Evolutionary conservation across 1,140 invertebrate species (phyloP), one percentile per base, ranked within the genome.

Genomic region (Ooceraea biroi): DNA sequence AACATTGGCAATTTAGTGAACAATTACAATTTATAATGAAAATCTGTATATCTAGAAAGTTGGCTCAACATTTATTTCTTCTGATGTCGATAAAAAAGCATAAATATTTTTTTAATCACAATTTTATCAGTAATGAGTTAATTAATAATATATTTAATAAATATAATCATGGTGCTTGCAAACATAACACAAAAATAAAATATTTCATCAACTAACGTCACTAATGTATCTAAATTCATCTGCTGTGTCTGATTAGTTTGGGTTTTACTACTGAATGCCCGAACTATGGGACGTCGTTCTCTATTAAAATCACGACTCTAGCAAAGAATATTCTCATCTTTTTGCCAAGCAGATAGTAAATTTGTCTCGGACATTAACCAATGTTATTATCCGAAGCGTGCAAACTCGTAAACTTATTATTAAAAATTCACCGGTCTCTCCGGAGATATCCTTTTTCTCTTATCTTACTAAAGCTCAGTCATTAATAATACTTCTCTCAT

Each of bases 381-480:
- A 10, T 57, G 41, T 5, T 30, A 78, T 77, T 14, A 66, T 19
- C 14, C 50, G 36, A 46, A 71, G 65, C 36, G 25, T 80, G 76
- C 52, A 46, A 36, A 25, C 41, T 80, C 52, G 76, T 69, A 78
- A 68, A 78, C 22, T 78, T 30, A 1, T 52, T 80, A 46, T 71
- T 80, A 80, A 80, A 80, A 71, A 80, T 71, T 71, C 30, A 25
- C n/a, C 12, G 30, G 44, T 11, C 11, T 74, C 14, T 50, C 19
- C 11, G 11, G 10, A 7, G n/a, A 22, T 25, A 77, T 14, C 19
- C 63, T 78, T 78, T 69, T 30, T n/a, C 25, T 12, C 22, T n/a
- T 80, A 69, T 69, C 76, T 80, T 80, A 80, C 69, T 57, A 80
- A 80, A 80, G 36, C 36, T 80, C 76, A 25, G 14, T 69, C 76